Base-by-base conservation (phyloP, 92 coral and sea anemone species). In the Galaxea fascicularis region DNA sequence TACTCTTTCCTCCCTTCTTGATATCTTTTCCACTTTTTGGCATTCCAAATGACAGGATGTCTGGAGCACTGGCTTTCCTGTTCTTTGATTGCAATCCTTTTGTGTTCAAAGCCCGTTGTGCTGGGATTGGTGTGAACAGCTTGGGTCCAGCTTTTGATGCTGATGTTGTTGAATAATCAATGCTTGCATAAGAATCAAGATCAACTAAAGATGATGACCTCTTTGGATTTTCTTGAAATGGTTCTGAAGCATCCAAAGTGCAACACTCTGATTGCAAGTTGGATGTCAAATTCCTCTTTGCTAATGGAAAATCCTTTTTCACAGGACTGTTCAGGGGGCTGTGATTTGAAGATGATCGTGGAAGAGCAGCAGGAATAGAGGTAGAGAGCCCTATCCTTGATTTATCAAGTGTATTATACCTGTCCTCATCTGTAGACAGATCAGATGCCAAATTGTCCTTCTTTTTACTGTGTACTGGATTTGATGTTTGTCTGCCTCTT, bases 61-160 rank as follows among this genome's bases (percentile, higher is more conserved):
- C 90, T 9, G 94, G 94, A 13, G 88, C 94, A 86, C 94, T 91
- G 35, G 71, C 85, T 63, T 90, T 94, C 24, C 91, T 78, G 17
- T 79, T 80, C 60, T 90, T 94, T 46, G 65, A 57, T 27, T 89
- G 53, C 74, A 46, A n/a, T 66, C 35, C 45, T 51, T 46, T 45
- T 41, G 65, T 0, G 78, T 45, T 74, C 20, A 71, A 39, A 12
- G 65, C n/a, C 44, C 85, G 76, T n/a, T 78, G 56, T 20, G 44
- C 56, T 46, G 90, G 86, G 6, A 78, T 35, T 13, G 90, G 57
- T 21, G 91, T 35, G 6, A 6, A 84, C 20, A 65, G 76, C 51
- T 76, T 77, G 5, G 29, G 65, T 27, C 73, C 77, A 22, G 30
- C 49, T 57, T 49, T 82, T 29, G 82, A 73, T 9, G 89, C 85